phyloP scores from a whole-genome alignment of 2,888 invertebrate genomes.

The Hypselothyrea guttata region DNA sequence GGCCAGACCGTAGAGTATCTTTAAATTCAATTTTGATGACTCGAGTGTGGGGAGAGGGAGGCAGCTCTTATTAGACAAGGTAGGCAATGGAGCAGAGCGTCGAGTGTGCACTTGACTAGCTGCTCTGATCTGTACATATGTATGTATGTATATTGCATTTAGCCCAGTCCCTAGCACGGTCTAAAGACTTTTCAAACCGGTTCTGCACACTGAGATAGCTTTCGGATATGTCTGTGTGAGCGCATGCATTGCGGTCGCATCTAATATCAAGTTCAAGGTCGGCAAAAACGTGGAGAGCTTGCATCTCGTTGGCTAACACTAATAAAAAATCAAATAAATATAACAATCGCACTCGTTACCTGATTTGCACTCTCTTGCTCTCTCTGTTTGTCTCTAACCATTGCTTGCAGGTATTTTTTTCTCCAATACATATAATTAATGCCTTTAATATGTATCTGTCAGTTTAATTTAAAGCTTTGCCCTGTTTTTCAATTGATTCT shows the following conservation, averaged over 20 bases:
- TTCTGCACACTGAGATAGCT: slow-evolving; percentile 35
- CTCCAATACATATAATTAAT: too few relatives aligned
- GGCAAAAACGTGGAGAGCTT: slow-evolving; percentile 52
- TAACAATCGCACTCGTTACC: neutral
- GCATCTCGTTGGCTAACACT: slow-evolving; percentile 44
- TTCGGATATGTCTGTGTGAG: slow-evolving; percentile 6
- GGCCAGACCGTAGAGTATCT: slow-evolving; percentile 43
- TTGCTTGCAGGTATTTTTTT: neutral
- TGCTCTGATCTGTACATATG: slow-evolving; percentile 9
- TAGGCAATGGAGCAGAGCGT: slow-evolving; percentile 8
- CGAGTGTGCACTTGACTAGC: slow-evolving; percentile 35
- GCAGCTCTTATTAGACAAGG: too few relatives aligned
- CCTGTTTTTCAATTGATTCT: slow-evolving; percentile 34
- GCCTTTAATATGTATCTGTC: too few relatives aligned
- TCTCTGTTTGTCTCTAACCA: neutral
- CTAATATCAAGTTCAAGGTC: slow-evolving; percentile 81
- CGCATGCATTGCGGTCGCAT: slow-evolving; percentile 52
- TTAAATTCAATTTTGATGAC: slow-evolving; percentile 67
- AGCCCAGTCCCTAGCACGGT: slow-evolving; percentile 33
- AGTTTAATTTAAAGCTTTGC: slow-evolving; percentile 27
- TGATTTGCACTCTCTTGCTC: too few relatives aligned
- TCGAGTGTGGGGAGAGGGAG: slow-evolving; percentile 10
- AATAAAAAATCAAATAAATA: slow-evolving; percentile 49
- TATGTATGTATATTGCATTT: slow-evolving; percentile 23
- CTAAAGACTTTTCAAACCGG: slow-evolving; percentile 52